These are phyloP conservation scores for Plutella xylostella DNA, from an alignment of 2,888 invertebrate genomes.

Conservation along the genomic window DNA sequence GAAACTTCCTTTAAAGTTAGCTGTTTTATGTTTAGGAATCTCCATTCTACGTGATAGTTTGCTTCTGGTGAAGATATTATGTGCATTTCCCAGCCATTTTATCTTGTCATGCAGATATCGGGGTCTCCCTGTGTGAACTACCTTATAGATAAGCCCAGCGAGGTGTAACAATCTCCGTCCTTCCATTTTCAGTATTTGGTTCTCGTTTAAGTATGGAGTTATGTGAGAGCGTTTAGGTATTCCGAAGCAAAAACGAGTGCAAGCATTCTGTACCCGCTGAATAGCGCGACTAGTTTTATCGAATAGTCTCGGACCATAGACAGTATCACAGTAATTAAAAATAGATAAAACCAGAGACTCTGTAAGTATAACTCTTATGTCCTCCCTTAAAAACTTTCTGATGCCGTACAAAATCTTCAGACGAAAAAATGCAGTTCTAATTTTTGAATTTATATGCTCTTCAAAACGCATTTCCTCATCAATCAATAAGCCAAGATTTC, in stretches of 20 bases:
- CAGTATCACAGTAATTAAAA: constrained; percentile 7
- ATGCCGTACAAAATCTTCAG: constrained; percentile 12
- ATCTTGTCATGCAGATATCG: background rate
- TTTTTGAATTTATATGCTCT: constrained; percentile 2
- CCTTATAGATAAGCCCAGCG: background rate
- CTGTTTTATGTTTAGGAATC: too few relatives aligned
- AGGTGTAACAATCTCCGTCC: background rate
- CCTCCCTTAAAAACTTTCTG: constrained; percentile 2
- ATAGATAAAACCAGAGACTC: constrained; percentile 11
- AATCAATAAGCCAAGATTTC: constrained; percentile 1
- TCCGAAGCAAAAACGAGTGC: constrained; percentile 13
- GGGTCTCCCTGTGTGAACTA: background rate
- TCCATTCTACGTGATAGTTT: too few relatives aligned
- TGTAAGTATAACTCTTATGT: constrained; percentile 6
- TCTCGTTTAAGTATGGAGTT: constrained; percentile 11
- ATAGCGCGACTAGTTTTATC: background rate
- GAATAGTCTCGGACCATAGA: constrained; percentile 10
- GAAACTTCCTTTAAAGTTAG: too few relatives aligned
- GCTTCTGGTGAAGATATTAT: too few relatives aligned
- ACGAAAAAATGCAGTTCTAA: constrained; percentile 11
- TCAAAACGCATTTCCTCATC: constrained; percentile 8
- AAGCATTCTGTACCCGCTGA: constrained; percentile 14
- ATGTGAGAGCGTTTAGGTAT: constrained; percentile 13
- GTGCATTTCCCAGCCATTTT: background rate
- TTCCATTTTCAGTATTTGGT: constrained; percentile 10